Evolutionary conservation across 2,113 vertebrate genomes (phyloP), one percentile per base, ranked within the genome.

Genomic region (Hyla sarda): DNA sequence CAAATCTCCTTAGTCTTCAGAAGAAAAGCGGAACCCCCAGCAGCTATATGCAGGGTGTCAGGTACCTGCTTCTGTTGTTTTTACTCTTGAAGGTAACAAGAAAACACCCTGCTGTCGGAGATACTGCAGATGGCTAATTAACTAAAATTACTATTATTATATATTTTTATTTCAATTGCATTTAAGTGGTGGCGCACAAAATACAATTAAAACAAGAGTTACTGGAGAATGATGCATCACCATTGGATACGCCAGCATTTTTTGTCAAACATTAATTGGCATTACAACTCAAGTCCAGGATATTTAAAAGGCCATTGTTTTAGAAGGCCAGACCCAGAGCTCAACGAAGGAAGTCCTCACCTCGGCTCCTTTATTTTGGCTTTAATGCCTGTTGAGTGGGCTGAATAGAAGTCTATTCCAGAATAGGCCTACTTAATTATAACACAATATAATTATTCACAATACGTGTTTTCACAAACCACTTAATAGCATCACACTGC

Each of bases 11-110:
- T 45, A 58, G 58, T 84, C 25, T 86, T 67, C n/a, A 34, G 71
- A 77, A 87, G 89, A 87, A 90, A 90, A 88, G 89, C 82, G 62
- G 88, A 72, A 74, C 86, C 87, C 84, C 82, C 84, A 71, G 28
- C 19, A n/a, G 21, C 4, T 17, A 28, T 48, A 82, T 62, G 85
- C 78, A 87, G 77, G 85, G 85, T 48, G 81, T 89, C 82, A 48
- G 54, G 30, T 73, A 90, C 86, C 52, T 83, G 84, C 88, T 82
- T 82, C 37, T 80, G 90, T 85, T 88, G 84, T 80, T 90, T 90
- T 58, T 62, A 86, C 9, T 85, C 69, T 80, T 65, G 83, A 50
- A 45, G 41, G 65, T 87, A 88, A 74, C 86, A 80, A 90, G 87
- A 80, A 77, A 83, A 50, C 1, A 0, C 0, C 78, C 0, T 60